These are phyloP conservation scores for Orchesellides sinensis DNA, from an alignment of 2,888 invertebrate genomes.

Conservation along the genomic window DNA sequence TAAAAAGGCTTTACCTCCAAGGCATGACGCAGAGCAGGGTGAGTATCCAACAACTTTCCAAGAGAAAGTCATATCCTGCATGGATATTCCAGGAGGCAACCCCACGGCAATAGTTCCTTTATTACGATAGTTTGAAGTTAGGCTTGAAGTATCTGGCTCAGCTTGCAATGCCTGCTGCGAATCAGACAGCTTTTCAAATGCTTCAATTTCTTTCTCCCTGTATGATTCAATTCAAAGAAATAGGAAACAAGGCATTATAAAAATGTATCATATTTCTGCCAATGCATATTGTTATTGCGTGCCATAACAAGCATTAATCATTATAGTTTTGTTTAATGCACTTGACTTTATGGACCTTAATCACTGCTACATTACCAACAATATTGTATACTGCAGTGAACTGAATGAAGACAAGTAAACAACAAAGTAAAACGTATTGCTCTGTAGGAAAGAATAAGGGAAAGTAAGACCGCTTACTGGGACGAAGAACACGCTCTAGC, in stretches of 20 bases:
- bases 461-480: conserved; percentile 68
- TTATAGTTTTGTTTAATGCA: too few species aligned
- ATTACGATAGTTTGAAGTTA: conserved; percentile 62
- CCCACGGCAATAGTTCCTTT: conserved; percentile 72
- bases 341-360: too few species aligned
- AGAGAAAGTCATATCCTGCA: conserved; percentile 73
- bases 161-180: conserved; percentile 69
- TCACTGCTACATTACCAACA: too few species aligned
- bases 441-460: too few species aligned
- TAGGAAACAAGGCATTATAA: too few species aligned
- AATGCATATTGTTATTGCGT: too few species aligned
- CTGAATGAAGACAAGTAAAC: too few species aligned
- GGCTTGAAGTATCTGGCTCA: conserved; percentile 69
- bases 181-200: conserved; percentile 69
- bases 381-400: too few species aligned
- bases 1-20: conserved; percentile 83
- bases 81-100: conserved; percentile 73
- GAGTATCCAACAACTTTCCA: conserved; percentile 83
- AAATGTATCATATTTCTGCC: too few species aligned
- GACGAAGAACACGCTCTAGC: conserved; percentile 83
- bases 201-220: conserved; percentile 61
- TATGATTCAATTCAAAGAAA: conserved; percentile 9
- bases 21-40: conserved; percentile 95
- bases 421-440: not conserved
- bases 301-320: too few species aligned